Conservation (phyloP, 1,140 invertebrate genomes). For the Reticulitermes speratus region DNA sequence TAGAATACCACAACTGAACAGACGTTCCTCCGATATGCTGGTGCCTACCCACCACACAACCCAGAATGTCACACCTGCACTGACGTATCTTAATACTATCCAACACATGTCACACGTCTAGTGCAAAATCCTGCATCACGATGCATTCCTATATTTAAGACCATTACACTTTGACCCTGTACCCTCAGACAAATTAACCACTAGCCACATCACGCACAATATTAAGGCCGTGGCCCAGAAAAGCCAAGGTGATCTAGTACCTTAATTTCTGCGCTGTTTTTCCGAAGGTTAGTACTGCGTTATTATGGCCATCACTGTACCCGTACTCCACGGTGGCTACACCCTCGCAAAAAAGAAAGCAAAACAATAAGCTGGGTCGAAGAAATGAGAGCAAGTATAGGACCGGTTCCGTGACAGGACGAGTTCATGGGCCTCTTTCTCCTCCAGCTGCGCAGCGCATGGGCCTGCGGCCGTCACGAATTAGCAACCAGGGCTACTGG, state of each 20-base stretch:
- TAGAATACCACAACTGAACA: too few relatives aligned
- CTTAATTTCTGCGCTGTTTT: background rate
- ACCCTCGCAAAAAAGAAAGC: conserved; percentile 9
- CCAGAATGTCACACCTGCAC: too few relatives aligned
- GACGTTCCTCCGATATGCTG: too few relatives aligned
- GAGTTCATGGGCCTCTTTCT: background rate
- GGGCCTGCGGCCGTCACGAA: background rate
- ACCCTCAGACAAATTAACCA: background rate
- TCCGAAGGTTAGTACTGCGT: background rate
- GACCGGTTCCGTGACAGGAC: background rate
- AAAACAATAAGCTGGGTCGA: background rate
- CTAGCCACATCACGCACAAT: background rate
- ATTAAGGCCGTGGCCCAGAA: background rate
- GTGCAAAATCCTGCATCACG: too few relatives aligned
- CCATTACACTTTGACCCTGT: background rate
- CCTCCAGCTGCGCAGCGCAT: background rate
- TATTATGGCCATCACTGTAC: background rate
- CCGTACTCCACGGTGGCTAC: background rate
- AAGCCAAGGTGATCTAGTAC: background rate
- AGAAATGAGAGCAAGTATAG: conserved; percentile 1
- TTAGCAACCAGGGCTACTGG: background rate
- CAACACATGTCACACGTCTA: too few relatives aligned
- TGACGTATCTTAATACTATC: too few relatives aligned
- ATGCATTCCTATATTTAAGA: background rate
- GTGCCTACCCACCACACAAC: too few relatives aligned